phyloP scores from a whole-genome alignment of 2,797 vertebrate genomes.

The Tokudaia muenninki region DNA sequence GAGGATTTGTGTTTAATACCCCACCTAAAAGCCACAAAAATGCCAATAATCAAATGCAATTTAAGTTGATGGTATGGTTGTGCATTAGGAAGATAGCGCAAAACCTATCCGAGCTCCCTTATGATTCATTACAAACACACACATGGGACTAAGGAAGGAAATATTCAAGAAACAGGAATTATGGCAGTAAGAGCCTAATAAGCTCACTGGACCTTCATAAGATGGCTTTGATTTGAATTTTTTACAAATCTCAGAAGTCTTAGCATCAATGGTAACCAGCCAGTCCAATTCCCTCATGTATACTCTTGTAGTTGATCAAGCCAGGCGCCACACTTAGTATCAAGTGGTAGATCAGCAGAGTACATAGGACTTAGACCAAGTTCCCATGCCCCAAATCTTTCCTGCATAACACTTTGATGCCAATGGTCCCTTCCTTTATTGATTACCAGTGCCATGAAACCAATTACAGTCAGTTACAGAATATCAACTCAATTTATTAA shows the following conservation, averaged over 20 bases:
- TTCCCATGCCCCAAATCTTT: slow-evolving; percentile 1
- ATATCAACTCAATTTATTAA: slow-evolving; percentile 45
- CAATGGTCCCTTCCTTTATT: slow-evolving; percentile 18
- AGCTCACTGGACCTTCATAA: slow-evolving; percentile 38
- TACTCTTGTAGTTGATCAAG: not conserved
- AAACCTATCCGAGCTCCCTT: slow-evolving; percentile 40
- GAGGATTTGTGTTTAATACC: slow-evolving; percentile 47
- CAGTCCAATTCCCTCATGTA: not conserved
- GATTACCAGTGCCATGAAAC: not conserved
- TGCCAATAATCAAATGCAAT: slow-evolving; percentile 56
- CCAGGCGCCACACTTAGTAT: not conserved
- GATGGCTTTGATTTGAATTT: slow-evolving; percentile 35
- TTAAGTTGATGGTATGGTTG: slow-evolving; percentile 11
- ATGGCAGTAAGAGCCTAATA: slow-evolving; percentile 56
- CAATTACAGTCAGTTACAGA: slow-evolving; percentile 5
- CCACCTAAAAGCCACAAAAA: slow-evolving; percentile 52
- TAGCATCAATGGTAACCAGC: not conserved
- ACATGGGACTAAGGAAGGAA: slow-evolving; percentile 22
- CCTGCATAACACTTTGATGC: not conserved
- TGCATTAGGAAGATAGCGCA: slow-evolving; percentile 31
- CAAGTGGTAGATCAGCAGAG: not conserved
- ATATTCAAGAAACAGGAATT: slow-evolving; percentile 44
- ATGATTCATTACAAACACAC: slow-evolving; percentile 52
- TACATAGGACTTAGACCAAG: not conserved
- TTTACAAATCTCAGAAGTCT: slow-evolving; percentile 5